Evolutionary conservation across 2,888 invertebrate species (phyloP).

Genomic region (Mystacides longicornis): DNA sequence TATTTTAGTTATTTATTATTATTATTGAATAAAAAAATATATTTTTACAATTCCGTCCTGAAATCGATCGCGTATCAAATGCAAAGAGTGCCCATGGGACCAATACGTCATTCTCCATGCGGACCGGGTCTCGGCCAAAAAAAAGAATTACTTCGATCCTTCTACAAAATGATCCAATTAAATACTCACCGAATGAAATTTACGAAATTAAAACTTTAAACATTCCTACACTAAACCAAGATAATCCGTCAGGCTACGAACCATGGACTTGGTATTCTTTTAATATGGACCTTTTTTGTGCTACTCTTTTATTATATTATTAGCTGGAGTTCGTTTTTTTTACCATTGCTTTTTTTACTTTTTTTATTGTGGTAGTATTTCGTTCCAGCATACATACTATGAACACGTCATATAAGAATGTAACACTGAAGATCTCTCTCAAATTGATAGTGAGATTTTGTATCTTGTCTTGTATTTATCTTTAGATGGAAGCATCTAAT

Average conservation of each 20-base stretch:
- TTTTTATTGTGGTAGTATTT: conserved; percentile 15
- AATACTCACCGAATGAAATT: not conserved
- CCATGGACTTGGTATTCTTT: not conserved
- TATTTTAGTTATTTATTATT: no score
- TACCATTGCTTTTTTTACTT: conserved; percentile 10
- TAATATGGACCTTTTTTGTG: conserved; percentile 1
- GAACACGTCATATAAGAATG: no score
- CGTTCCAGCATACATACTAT: conserved; percentile 1
- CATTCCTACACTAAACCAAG: no score
- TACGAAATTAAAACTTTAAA: not conserved
- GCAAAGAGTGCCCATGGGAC: conserved; percentile 4
- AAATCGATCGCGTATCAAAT: conserved; percentile 1
- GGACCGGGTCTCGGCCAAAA: not conserved
- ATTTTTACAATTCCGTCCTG: not conserved
- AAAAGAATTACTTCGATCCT: not conserved
- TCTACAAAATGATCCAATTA: not conserved
- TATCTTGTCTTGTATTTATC: no score
- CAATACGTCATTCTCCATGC: conserved; percentile 21
- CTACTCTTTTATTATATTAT: conserved; percentile 25
- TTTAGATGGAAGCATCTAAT: no score
- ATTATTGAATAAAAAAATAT: not conserved
- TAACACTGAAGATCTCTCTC: no score
- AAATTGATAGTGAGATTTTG: no score
- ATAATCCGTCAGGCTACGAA: no score
- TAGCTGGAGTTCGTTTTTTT: conserved; percentile 22